phyloP scores from a whole-genome alignment of 2,797 vertebrate species.

The Acropternis orthonyx region DNA sequence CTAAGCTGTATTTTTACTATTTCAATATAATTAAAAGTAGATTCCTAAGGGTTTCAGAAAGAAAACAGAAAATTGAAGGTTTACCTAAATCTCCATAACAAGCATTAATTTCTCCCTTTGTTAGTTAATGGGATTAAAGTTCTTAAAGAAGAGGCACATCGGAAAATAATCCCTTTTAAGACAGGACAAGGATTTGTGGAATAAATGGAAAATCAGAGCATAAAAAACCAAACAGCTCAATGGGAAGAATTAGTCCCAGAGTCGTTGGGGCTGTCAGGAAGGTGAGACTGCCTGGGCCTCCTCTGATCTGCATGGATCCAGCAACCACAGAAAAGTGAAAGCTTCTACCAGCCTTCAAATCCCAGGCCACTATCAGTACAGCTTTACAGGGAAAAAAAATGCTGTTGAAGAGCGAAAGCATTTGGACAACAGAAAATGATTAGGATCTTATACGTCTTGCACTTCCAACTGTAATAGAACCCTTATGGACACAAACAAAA shows the following conservation, averaged over 20 bases:
- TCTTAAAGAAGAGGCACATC: background rate
- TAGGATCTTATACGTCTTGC: background rate
- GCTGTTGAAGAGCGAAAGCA: background rate
- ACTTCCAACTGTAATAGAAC: background rate
- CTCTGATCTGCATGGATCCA: background rate
- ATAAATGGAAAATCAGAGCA: background rate
- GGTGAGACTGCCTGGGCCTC: background rate
- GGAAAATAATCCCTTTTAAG: background rate
- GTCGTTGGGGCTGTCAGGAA: background rate
- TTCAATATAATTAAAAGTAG: background rate
- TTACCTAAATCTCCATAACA: background rate
- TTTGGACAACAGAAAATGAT: background rate
- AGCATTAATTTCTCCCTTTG: background rate
- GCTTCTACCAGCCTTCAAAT: background rate
- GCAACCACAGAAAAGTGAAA: background rate
- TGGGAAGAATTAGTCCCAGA: background rate
- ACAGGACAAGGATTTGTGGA: background rate
- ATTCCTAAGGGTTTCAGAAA: background rate
- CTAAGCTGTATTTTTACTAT: background rate
- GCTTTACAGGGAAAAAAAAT: accelerated
- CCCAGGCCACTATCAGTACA: background rate
- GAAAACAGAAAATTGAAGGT: background rate
- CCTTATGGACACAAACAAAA: background rate
- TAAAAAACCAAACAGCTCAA: accelerated
- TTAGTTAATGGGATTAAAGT: background rate